These are phyloP conservation scores for Chymomyza fuscimana DNA, from an alignment of 2,888 invertebrate genomes.

Conservation along the genomic window DNA sequence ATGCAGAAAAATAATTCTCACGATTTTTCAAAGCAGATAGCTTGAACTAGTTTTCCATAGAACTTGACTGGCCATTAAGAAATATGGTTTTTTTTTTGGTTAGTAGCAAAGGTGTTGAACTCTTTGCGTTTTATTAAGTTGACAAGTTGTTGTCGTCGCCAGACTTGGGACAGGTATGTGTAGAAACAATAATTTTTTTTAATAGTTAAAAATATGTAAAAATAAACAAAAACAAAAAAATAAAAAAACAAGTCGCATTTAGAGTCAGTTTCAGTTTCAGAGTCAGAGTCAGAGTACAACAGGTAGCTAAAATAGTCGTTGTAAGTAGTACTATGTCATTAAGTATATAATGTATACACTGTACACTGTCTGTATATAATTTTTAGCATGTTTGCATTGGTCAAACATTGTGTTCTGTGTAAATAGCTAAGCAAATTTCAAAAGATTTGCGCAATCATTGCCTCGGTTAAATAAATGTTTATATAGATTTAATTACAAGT, in stretches of 20 bases:
- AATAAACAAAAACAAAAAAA: not conserved
- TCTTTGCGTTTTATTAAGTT: slow-evolving; percentile 50
- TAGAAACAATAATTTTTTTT: slow-evolving; percentile 37
- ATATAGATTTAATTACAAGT: slow-evolving; percentile 72
- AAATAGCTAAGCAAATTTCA: slow-evolving; percentile 39
- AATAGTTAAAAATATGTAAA: slow-evolving; percentile 24
- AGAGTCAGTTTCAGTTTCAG: not conserved
- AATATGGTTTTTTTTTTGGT: slow-evolving; percentile 28
- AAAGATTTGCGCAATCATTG: slow-evolving; percentile 42
- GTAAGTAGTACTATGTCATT: slow-evolving; percentile 42
- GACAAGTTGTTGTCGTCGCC: slow-evolving; percentile 41
- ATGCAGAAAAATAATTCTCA: slow-evolving; percentile 65
- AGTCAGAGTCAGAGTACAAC: not conserved
- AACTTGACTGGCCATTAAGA: slow-evolving; percentile 58
- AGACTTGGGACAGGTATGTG: slow-evolving; percentile 25
- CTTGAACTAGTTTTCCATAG: slow-evolving; percentile 64
- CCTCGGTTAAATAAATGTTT: slow-evolving; percentile 63
- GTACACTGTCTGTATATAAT: not conserved
- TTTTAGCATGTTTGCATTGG: slow-evolving; percentile 16
- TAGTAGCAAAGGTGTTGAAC: slow-evolving; percentile 60
- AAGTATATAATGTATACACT: slow-evolving; percentile 11
- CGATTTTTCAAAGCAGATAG: slow-evolving; percentile 66
- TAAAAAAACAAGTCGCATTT: slow-evolving; percentile 7
- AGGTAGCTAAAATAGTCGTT: not conserved
- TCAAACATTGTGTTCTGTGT: not conserved